phyloP scores from a whole-genome alignment of 2,113 vertebrate species.

The Pedetes capensis region DNA sequence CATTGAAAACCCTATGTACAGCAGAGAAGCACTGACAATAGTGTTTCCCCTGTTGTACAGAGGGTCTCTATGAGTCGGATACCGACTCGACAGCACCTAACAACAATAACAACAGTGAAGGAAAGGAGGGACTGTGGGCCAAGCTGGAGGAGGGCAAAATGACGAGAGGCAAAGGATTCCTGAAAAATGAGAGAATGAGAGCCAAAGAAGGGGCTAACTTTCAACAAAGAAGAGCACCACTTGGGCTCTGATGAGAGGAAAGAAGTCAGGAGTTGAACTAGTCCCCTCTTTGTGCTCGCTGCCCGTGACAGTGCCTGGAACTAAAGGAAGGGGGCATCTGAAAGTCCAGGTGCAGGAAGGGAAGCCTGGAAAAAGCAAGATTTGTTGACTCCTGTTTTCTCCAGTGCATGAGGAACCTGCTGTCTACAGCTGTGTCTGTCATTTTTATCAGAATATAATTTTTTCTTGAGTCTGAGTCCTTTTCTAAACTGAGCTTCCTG shows the following conservation, averaged over 20 bases:
- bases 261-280: not conserved
- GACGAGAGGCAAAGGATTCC: too few relatives aligned
- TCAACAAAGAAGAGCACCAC: not conserved
- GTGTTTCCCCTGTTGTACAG: too few relatives aligned
- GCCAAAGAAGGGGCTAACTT: not conserved
- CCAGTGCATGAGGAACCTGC: not conserved
- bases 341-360: not conserved
- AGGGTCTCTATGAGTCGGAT: too few relatives aligned
- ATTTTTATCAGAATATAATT: not conserved
- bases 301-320: not conserved
- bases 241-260: not conserved
- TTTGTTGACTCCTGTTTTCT: not conserved
- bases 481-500: not conserved
- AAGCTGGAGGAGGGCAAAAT: too few relatives aligned
- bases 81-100: too few relatives aligned
- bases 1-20: too few relatives aligned
- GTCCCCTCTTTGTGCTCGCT: too few relatives aligned
- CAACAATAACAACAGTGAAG: too few relatives aligned
- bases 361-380: not conserved
- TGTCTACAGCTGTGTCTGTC: not conserved
- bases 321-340: not conserved
- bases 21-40: too few relatives aligned
- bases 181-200: not conserved
- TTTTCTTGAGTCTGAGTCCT: not conserved
- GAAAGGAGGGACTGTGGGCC: not conserved